phyloP scores from a whole-genome alignment of 2,797 vertebrate genomes.

The Silurus lanzhouensis region DNA sequence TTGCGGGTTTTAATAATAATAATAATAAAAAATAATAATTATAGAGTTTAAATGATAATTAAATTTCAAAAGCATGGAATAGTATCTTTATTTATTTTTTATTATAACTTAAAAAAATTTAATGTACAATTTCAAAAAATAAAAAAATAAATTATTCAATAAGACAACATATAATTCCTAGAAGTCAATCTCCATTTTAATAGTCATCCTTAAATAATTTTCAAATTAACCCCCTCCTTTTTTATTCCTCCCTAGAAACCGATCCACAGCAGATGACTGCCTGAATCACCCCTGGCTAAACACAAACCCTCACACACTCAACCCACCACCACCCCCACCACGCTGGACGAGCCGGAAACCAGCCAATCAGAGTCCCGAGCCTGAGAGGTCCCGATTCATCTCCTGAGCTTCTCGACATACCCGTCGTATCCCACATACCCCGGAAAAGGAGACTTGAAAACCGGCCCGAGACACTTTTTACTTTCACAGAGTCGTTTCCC shows the following conservation, averaged over 20 bases:
- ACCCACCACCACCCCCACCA: slow-evolving; percentile 23
- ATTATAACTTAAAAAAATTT: background rate
- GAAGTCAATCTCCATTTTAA: background rate
- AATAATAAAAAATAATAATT: no score
- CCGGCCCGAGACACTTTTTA: slow-evolving; percentile 72
- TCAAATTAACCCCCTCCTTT: no score
- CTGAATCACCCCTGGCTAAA: slow-evolving; percentile 80
- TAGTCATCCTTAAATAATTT: background rate
- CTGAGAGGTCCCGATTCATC: slow-evolving; percentile 71
- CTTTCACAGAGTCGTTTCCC: slow-evolving; percentile 72
- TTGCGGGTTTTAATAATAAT: background rate
- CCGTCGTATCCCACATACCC: slow-evolving; percentile 71
- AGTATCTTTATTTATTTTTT: background rate
- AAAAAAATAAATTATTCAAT: background rate
- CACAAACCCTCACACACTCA: background rate
- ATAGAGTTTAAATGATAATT: background rate
- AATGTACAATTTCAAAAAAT: background rate
- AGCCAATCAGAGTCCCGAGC: slow-evolving; percentile 78
- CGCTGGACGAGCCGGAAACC: slow-evolving; percentile 71
- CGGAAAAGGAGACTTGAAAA: slow-evolving; percentile 72
- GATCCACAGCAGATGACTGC: slow-evolving; percentile 79
- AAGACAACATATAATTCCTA: background rate
- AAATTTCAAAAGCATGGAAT: background rate
- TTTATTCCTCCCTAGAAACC: slow-evolving; percentile 66
- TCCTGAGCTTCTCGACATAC: slow-evolving; percentile 70